phyloP scores from a whole-genome alignment of 2,113 vertebrate genomes.

The Tetraodon nigroviridis region DNA sequence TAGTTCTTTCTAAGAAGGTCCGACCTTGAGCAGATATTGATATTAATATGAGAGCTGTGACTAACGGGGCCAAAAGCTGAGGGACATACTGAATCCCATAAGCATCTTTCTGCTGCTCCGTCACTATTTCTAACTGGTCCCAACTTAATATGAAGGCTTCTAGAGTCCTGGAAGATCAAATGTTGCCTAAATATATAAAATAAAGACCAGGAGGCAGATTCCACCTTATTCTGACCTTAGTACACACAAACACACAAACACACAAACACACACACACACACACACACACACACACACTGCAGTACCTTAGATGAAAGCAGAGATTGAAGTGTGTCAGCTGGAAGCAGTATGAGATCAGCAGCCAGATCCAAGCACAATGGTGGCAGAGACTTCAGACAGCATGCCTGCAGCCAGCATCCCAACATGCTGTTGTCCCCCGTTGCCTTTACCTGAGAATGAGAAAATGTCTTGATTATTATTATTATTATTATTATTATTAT shows the following conservation, averaged over 20 bases:
- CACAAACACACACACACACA: neutral
- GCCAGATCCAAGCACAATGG: conserved; percentile 82
- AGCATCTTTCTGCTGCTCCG: no score
- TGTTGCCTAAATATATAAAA: no score
- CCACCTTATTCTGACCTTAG: no score
- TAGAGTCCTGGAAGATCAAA: no score
- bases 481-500: no score
- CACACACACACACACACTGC: conserved; percentile 8
- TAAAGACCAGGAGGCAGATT: no score
- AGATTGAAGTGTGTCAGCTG: conserved; percentile 71
- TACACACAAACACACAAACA: no score
- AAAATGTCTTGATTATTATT: neutral
- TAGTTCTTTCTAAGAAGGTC: conserved; percentile 19
- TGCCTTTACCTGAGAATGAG: conserved; percentile 74
- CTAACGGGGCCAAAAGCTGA: neutral
- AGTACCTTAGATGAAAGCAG: conserved; percentile 8
- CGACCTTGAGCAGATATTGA: conserved; percentile 38
- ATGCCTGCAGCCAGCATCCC: conserved; percentile 82
- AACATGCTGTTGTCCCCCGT: conserved; percentile 74
- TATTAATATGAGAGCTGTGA: conserved; percentile 25
- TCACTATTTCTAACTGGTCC: no score
- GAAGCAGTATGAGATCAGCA: conserved; percentile 78
- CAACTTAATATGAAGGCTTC: no score
- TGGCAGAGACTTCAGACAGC: conserved; percentile 85
- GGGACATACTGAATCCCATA: no score